A percentile compares a stretch with the other conserved stretches of the same genome.
phyloP scores from a whole-genome alignment of 1,140 invertebrate species.

The Danaus plexippus region DNA sequence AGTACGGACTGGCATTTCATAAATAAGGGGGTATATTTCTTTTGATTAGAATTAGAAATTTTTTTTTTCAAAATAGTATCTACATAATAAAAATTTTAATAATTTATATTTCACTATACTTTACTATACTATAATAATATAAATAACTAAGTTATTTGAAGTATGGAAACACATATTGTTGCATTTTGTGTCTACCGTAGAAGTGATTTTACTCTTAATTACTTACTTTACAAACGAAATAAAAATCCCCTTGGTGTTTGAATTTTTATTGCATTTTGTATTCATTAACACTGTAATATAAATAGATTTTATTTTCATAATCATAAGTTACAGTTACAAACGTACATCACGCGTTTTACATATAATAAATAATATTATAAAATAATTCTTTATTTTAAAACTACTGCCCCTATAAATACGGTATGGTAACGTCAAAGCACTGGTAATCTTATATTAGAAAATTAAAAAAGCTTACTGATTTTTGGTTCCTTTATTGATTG shows the following conservation, averaged over 20 bases:
- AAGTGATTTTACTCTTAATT: no score
- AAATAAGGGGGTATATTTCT: no score
- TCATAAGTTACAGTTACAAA: conserved; percentile 68
- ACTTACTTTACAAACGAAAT: conserved; percentile 9
- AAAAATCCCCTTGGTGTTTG: conserved; percentile 52
- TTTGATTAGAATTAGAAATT: no score
- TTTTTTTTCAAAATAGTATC: no score
- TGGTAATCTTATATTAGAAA: conserved; percentile 50
- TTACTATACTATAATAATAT: no score
- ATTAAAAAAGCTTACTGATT: conserved; percentile 59
- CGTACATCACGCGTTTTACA: conserved; percentile 61
- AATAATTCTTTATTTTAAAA: conserved; percentile 60
- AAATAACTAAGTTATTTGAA: no score
- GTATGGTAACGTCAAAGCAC: conserved; percentile 42
- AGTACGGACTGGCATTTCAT: no score
- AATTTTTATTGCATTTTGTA: conserved; percentile 68
- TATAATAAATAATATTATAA: conserved; percentile 68
- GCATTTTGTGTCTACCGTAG: no score
- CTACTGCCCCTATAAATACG: conserved; percentile 48
- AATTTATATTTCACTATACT: no score
- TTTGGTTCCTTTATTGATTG: conserved; percentile 68
- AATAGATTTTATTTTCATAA: conserved; percentile 70
- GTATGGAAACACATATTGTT: no score
- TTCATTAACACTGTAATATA: conserved; percentile 61
- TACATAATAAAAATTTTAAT: no score